Evolutionary conservation across 1,140 invertebrate genomes (phyloP).

Genomic region (Drosophila funebris): DNA sequence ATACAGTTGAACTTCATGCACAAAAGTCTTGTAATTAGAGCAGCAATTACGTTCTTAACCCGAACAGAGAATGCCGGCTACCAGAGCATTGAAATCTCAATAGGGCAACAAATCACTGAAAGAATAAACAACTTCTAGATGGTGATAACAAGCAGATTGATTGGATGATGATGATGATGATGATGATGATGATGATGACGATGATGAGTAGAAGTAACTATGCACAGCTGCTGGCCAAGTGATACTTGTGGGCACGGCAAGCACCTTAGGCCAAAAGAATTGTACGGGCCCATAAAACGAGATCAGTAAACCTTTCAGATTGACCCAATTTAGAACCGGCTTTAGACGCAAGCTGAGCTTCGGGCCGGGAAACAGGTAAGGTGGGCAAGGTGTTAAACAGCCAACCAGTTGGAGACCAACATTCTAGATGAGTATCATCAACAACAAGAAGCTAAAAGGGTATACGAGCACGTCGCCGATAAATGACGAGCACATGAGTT

Average conservation of each 20-base stretch:
- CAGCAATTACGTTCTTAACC: conserved; percentile 24
- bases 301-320: conserved; percentile 78
- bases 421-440: conserved; percentile 62
- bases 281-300: conserved; percentile 47
- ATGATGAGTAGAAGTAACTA: conserved; percentile 11
- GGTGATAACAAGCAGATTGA: conserved; percentile 48
- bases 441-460: conserved; percentile 21
- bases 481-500: conserved; percentile 63
- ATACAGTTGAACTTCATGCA: not conserved
- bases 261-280: conserved; percentile 50
- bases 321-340: conserved; percentile 74
- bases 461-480: conserved; percentile 32
- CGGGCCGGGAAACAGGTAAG: conserved; percentile 17
- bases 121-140: conserved; percentile 29
- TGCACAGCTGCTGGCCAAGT: conserved; percentile 12
- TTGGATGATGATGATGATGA: conserved; percentile 42
- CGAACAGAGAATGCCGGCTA: not conserved
- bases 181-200: conserved; percentile 18
- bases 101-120: not conserved
- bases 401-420: conserved; percentile 64
- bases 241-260: conserved; percentile 1
- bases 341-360: conserved; percentile 23
- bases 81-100: not conserved
- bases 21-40: conserved; percentile 29
- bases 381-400: conserved; percentile 60